A percentile compares a stretch with the other conserved stretches of the same genome.
These are phyloP conservation scores for Megaceryle torquata DNA, from an alignment of 2,113 vertebrate genomes.

Conservation along the genomic window DNA sequence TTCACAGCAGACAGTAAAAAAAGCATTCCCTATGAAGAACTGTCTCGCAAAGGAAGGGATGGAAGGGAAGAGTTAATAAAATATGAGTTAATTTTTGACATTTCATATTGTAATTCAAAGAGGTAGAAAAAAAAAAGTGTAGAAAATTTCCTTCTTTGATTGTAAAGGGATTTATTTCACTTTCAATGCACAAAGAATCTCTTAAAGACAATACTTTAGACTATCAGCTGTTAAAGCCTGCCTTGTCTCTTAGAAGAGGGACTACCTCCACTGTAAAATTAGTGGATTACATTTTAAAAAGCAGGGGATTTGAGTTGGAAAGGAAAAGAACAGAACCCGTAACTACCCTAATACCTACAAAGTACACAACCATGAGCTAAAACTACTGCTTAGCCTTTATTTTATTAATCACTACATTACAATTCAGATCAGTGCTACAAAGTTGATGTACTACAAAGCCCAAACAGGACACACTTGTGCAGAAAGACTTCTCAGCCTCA, in stretches of 20 bases:
- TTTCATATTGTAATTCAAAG: neutral
- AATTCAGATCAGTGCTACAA: neutral
- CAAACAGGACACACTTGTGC: neutral
- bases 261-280: neutral
- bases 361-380: neutral
- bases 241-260: neutral
- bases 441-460: neutral
- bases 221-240: neutral
- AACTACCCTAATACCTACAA: neutral
- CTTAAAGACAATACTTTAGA: neutral
- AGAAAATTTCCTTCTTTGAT: neutral
- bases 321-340: neutral
- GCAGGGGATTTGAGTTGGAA: neutral
- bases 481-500: neutral
- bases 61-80: neutral
- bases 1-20: neutral
- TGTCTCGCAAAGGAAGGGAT: neutral
- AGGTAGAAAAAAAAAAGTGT: neutral
- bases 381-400: neutral
- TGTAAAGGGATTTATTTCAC: neutral
- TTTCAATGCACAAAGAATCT: neutral
- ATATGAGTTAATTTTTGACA: neutral
- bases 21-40: neutral
- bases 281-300: neutral
- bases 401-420: accelerated